Conservation (phyloP, 2,113 vertebrate species). For the Rynchops niger region DNA sequence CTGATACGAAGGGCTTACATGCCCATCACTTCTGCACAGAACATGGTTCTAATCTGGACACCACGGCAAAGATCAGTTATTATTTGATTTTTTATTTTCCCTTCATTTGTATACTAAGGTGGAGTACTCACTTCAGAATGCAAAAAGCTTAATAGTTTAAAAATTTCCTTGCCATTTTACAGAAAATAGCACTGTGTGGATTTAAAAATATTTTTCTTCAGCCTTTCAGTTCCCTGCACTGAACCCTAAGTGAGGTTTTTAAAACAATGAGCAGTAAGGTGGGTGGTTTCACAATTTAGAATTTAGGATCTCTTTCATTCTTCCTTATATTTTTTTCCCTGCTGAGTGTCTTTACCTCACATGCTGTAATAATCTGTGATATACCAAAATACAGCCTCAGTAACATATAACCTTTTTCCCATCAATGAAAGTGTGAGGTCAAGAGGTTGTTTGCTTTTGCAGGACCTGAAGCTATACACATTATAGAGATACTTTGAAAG, state of each 20-base stretch:
- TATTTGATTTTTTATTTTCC: neutral
- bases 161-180: neutral
- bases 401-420: neutral
- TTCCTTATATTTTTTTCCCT: neutral
- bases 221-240: neutral
- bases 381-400: neutral
- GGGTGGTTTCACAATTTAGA: neutral
- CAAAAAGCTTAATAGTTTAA: neutral
- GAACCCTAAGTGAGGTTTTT: neutral
- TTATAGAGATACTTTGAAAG: neutral
- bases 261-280: neutral
- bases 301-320: neutral
- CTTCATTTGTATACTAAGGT: neutral
- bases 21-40: slow-evolving; percentile 59
- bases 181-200: neutral
- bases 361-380: neutral
- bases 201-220: neutral
- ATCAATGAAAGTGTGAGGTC: neutral
- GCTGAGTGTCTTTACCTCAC: neutral
- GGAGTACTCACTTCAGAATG: neutral
- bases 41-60: slow-evolving; percentile 17
- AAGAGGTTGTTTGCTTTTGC: neutral
- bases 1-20: slow-evolving; percentile 68
- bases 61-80: neutral
- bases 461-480: neutral